Evolutionary conservation across 2,113 vertebrate genomes (phyloP), one percentile per base, ranked within the genome.

Genomic region (Daboia siamensis): DNA sequence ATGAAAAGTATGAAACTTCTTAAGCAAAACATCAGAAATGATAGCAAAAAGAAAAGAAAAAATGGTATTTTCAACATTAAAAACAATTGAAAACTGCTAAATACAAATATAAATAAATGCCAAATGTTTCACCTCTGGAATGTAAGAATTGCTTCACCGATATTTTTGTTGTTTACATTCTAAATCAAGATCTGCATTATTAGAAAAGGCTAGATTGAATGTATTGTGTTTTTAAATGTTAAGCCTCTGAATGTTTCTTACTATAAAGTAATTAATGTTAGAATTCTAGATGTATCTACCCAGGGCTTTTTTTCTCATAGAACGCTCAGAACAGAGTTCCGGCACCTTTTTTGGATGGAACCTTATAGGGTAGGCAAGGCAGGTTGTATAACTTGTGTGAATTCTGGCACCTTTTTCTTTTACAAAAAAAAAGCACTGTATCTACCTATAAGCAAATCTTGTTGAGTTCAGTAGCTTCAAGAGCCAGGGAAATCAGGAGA

Each of bases 61-160:
- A 15, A 88, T 64, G 86, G 57, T 87, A 89, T 92, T 84, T 88
- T 92, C 54, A 92, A 39, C 26, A 48, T 55, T 89, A 84, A 92
- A 88, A 89, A 87, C 39, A 56, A 64, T 92, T 84, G 91, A 26
- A 84, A 89, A 52, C 13, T 55, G 91, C 55, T 51, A 26, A 46
- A n/a, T 87, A 46, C 56, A 80, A 20, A 9, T 46, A 74, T 21
- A 92, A 52, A 84, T 64, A 92, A 92, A 80, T 92, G 51, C 46
- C 86, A 92, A 55, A 56, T 59, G 91, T 29, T 92, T 88, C 85
- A 80, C 86, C 80, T 84, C 69, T 39, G 13, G 2, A 74, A 33
- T 80, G 52, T 80, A 92, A 57, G 57, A 17, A 56, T 84, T 92
- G 33, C 5, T 10, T 5, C 52, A 84, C n/a, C 17, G 20, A 33